phyloP scores from a whole-genome alignment of 2,113 vertebrate genomes.

The Pelodiscus sinensis region DNA sequence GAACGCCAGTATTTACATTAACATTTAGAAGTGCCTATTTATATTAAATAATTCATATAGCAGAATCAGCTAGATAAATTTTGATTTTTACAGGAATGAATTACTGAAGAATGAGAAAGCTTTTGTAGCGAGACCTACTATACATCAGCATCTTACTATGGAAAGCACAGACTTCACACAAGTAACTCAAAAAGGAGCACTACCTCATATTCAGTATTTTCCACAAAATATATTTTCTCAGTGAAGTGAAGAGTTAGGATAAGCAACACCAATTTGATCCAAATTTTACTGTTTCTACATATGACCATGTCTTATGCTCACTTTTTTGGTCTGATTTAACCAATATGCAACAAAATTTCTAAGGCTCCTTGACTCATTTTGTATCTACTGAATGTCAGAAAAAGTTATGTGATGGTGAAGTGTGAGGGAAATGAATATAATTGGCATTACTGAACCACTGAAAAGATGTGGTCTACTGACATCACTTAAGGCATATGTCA shows the following conservation, averaged over 20 bases:
- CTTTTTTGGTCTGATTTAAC: background rate
- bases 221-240: background rate
- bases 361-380: background rate
- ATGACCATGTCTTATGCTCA: background rate
- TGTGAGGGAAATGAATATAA: background rate
- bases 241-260: background rate
- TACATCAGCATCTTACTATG: background rate
- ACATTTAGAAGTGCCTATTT: background rate
- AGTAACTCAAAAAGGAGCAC: accelerated
- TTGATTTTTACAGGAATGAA: background rate
- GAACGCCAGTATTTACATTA: background rate
- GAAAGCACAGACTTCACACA: background rate
- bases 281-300: background rate
- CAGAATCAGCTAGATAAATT: background rate
- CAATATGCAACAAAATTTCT: background rate
- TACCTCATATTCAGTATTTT: background rate
- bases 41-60: background rate
- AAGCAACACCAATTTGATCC: background rate
- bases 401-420: background rate
- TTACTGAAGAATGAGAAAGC: background rate
- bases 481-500: background rate
- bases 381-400: accelerated
- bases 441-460: background rate
- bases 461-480: background rate
- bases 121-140: background rate